Evolutionary conservation across 2,113 vertebrate genomes (phyloP).

Genomic region (Mesitornis unicolor): DNA sequence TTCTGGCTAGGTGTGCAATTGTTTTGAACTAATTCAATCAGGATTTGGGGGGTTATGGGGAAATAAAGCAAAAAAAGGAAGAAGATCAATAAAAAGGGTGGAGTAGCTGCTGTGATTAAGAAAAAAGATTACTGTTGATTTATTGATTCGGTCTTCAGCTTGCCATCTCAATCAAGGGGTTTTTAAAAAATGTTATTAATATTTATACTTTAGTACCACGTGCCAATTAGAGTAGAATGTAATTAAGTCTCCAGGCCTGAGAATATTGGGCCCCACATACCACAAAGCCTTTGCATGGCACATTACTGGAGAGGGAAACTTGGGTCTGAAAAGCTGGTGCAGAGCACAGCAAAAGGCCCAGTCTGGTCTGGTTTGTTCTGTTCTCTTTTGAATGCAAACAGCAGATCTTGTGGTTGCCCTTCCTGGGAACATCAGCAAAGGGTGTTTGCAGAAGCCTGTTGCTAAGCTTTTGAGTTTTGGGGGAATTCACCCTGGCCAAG

Average conservation of each 20-base stretch:
- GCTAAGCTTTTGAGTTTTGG: background rate
- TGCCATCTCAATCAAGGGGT: background rate
- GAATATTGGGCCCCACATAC: background rate
- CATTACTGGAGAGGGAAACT: background rate
- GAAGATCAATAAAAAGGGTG: conserved; percentile 18
- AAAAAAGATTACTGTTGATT: conserved; percentile 41
- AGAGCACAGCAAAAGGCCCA: background rate
- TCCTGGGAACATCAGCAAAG: background rate
- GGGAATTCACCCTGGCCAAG: background rate
- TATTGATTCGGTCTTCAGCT: background rate
- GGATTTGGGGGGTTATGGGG: conserved; percentile 15
- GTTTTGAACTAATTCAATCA: conserved; percentile 24
- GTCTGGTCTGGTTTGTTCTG: no score
- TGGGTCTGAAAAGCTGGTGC: background rate
- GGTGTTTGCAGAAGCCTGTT: background rate
- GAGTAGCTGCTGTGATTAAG: conserved; percentile 26
- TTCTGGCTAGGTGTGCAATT: background rate
- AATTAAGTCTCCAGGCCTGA: conserved; percentile 8
- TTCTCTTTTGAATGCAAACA: background rate
- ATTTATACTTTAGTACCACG: background rate
- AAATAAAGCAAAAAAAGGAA: background rate
- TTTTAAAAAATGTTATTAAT: conserved; percentile 7
- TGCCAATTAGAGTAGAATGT: background rate
- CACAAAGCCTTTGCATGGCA: background rate
- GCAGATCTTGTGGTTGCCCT: background rate